These are phyloP conservation scores for Papilio elwesi DNA, from an alignment of 2,888 invertebrate species.

Conservation along the genomic window DNA sequence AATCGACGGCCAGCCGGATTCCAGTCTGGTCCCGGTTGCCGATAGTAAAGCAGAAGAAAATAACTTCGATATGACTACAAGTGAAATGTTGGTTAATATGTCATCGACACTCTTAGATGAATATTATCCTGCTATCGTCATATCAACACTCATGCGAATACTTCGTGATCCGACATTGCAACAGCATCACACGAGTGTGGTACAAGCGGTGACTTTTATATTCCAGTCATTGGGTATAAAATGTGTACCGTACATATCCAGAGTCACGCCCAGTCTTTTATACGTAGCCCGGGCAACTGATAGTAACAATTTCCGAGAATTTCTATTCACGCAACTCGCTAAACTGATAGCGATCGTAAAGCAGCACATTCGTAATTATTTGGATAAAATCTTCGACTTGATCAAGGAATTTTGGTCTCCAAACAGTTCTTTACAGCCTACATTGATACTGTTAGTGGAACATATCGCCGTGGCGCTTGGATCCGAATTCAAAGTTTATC, in stretches of 20 bases:
- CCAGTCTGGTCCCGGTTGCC: conserved; percentile 91
- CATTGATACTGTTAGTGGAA: conserved; percentile 95
- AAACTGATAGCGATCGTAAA: conserved; percentile 97
- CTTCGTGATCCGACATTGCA: conserved; percentile 95
- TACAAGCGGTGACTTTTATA: conserved; percentile 98
- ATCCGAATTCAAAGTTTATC: conserved; percentile 97
- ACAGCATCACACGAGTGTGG: conserved; percentile 97
- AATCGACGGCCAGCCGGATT: conserved; percentile 93
- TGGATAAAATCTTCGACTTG: conserved; percentile 96
- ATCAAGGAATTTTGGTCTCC: conserved; percentile 97
- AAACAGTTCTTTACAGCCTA: conserved; percentile 92
- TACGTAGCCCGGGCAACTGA: conserved; percentile 96
- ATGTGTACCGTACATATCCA: conserved; percentile 96
- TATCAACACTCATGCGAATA: conserved; percentile 97
- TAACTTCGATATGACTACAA: conserved; percentile 91
- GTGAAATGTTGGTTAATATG: conserved; percentile 98
- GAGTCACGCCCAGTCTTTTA: conserved; percentile 94
- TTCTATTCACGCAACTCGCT: conserved; percentile 97
- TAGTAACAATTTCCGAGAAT: conserved; percentile 93
- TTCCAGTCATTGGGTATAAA: conserved; percentile 98
- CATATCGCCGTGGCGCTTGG: conserved; percentile 97
- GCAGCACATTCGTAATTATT: conserved; percentile 97
- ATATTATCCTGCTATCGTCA: conserved; percentile 98
- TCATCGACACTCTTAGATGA: conserved; percentile 94
- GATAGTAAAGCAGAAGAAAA: conserved; percentile 91